Evolutionary conservation across 1,140 invertebrate species (phyloP), one percentile per base, ranked within the genome.

Genomic region (Cotesia typhae): DNA sequence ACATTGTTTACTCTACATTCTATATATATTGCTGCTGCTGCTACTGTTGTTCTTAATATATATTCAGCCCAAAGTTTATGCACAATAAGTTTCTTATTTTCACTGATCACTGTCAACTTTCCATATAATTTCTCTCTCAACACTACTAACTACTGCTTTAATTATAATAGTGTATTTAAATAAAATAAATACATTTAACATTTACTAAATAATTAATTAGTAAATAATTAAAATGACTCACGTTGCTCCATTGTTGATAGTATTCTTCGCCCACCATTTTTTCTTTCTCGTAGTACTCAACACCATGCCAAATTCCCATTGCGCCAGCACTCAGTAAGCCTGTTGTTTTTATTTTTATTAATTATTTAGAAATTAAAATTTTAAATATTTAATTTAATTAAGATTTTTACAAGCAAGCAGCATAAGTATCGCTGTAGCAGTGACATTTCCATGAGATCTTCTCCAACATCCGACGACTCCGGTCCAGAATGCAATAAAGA

Each of bases 281-380:
- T 85, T 97, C 95, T 83, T 95, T 95, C 84, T 98, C 96, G 80
- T 96, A 97, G 85, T 96, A 97, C 84, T 97, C 96, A 20, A 97
- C 95, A 38, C 94, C 96, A 83, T 97, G 96, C 95, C 95, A 98
- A 37, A 97, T 88, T 64, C 95, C 96, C 95, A 97, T 97, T 41
- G 92, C 95, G 59, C 95, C 95, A 37, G 95, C 95, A 73, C 94
- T 93, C 73, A 97, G 85, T 53, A 97, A 83, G 88, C 95, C 96
- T 95, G 63, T 20, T 72, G 71, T 70, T 67, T 67, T 6, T 53
- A 53, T 55, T 57, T 20, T 14, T 57, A 3, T 68, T 38, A 57
- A n/a, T 7, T 57, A 36, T 28, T 17, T 36, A 57, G n/a, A 75
- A 64, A 59, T 59, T 71, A 17, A 17, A 38, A 70, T 52, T 66